phyloP scores from a whole-genome alignment of 2,888 invertebrate genomes.

The Parnassius glacialis region DNA sequence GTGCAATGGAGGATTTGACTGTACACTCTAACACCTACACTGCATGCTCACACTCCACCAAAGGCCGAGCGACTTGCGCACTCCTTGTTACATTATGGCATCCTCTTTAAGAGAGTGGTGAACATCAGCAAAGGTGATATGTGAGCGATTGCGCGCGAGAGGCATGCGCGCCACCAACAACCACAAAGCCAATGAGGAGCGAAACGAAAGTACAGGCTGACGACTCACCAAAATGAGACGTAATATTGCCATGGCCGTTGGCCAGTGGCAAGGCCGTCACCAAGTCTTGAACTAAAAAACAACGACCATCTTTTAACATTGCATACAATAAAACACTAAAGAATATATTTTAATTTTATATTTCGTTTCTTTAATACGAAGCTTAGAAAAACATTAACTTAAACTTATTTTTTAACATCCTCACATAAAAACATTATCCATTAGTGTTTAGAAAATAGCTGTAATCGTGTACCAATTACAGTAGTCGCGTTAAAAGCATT shows the following conservation, averaged over 20 bases:
- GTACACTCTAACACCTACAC: slow-evolving; percentile 53
- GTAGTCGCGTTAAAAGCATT: slow-evolving; percentile 9
- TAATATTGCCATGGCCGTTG: slow-evolving; percentile 79
- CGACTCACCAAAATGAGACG: slow-evolving; percentile 81
- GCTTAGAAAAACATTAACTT: slow-evolving; percentile 13
- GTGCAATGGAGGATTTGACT: slow-evolving; percentile 56
- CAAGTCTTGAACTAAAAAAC: slow-evolving; percentile 82
- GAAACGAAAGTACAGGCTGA: slow-evolving; percentile 65
- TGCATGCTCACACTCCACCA: slow-evolving; percentile 50
- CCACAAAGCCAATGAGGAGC: slow-evolving; percentile 76
- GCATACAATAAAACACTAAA: slow-evolving; percentile 53
- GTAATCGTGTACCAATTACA: slow-evolving; percentile 4
- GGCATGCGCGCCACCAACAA: slow-evolving; percentile 73
- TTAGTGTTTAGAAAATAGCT: slow-evolving; percentile 22
- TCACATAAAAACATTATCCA: slow-evolving; percentile 9
- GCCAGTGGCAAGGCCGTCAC: slow-evolving; percentile 81
- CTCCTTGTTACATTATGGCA: slow-evolving; percentile 5
- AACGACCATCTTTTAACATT: slow-evolving; percentile 78
- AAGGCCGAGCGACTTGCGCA: slow-evolving; percentile 28
- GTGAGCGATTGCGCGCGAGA: slow-evolving; percentile 58
- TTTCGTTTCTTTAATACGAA: slow-evolving; percentile 24
- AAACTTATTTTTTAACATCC: slow-evolving; percentile 11
- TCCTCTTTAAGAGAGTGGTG: slow-evolving; percentile 31
- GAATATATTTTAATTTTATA: slow-evolving; percentile 31
- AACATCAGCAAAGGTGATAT: slow-evolving; percentile 53